These are phyloP conservation scores for Eriocheir sinensis DNA, from an alignment of 1,140 invertebrate species.

Conservation along the genomic window DNA sequence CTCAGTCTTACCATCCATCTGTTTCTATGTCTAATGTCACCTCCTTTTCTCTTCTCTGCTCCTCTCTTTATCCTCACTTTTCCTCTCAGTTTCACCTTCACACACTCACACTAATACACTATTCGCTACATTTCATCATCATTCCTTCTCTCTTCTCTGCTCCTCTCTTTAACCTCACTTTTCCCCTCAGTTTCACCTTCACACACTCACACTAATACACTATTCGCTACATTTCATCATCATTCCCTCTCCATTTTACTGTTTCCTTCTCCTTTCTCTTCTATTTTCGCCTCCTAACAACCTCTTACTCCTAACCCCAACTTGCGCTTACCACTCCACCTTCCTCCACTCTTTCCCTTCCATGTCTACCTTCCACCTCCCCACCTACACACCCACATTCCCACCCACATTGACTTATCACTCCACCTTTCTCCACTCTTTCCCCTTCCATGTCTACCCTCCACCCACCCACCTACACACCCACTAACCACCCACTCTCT, in stretches of 20 bases:
- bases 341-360: constrained; percentile 46
- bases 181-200: not conserved
- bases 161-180: not conserved
- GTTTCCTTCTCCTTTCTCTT: not conserved
- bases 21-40: too few species aligned
- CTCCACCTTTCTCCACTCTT: not conserved
- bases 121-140: too few species aligned
- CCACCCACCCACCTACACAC: not conserved
- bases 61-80: not conserved
- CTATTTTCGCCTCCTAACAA: not conserved
- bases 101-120: not conserved
- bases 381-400: not conserved
- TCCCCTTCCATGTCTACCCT: constrained; percentile 15
- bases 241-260: not conserved
- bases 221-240: not conserved
- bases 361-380: not conserved
- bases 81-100: too few species aligned
- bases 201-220: too few species aligned
- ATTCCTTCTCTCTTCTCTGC: not conserved
- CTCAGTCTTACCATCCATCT: too few species aligned
- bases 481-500: not conserved
- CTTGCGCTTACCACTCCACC: not conserved
- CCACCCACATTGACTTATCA: too few species aligned
- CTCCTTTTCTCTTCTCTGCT: not conserved
- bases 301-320: too few species aligned